Evolutionary conservation across 2,113 vertebrate genomes (phyloP).

Genomic region (Meles meles): DNA sequence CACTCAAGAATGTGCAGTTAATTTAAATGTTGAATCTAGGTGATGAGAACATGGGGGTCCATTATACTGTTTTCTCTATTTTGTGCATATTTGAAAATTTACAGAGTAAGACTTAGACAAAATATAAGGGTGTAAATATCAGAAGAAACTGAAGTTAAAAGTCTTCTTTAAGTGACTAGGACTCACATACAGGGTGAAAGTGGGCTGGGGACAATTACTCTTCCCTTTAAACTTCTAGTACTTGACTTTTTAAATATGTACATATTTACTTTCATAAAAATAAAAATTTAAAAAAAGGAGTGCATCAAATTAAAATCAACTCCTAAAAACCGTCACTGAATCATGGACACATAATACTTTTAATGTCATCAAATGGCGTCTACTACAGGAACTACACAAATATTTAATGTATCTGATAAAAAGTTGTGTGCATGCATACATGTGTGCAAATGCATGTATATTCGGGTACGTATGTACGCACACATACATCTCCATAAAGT

Average conservation of each 20-base stretch:
- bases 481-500: not conserved
- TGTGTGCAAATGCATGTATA: not conserved
- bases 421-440: not conserved
- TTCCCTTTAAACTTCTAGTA: not conserved
- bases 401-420: not conserved
- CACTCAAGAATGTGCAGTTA: not conserved
- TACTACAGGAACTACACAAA: not conserved
- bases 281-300: not conserved
- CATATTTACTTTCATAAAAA: not conserved
- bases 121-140: not conserved
- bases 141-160: slow-evolving; percentile 26
- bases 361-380: not conserved
- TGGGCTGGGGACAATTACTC: not conserved
- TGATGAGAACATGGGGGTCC: not conserved
- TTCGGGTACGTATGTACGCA: not conserved
- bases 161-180: not conserved
- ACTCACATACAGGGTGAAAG: not conserved
- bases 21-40: not conserved
- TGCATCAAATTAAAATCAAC: not conserved
- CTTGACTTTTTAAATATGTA: not conserved
- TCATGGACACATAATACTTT: not conserved
- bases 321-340: not conserved
- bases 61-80: not conserved
- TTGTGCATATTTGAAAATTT: not conserved
- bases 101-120: not conserved